Base-by-base conservation (phyloP, 2,797 vertebrate genomes). In the Arctocebus calabarensis region DNA sequence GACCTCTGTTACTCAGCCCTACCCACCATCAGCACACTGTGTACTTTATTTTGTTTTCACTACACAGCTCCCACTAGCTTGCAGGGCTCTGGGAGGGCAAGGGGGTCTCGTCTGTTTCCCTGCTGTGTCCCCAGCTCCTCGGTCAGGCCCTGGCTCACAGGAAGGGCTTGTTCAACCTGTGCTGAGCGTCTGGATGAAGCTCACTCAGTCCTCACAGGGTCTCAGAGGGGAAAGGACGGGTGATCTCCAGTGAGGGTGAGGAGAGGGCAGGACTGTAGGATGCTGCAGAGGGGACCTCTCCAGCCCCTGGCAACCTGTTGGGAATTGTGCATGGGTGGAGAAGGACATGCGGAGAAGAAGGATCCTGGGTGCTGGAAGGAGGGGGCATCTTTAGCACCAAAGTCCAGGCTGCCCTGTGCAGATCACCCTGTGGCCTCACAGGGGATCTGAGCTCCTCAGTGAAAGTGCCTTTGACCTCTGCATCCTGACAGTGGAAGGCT, bases 1-100 rank as follows among this genome's bases (percentile, higher is more conserved):
- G 45, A 75, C 32, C 43, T 32, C 27, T 19, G 4, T 1, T 1
- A 1, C 17, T 11, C 6, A 12, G 10, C 1, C 2, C 52, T 45
- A 34, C 25, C 3, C 23, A 16, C 8, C 52, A 34, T 70, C 29
- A 48, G 79, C n/a, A 64, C 8, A 40, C 1, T 4, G 1, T 3
- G 1, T 19, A 64, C 6, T 32, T 43, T 20, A 1, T n/a, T 23
- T 77, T 29, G 9, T 64, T 52, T 40, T 29, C 7, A 4, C 14
- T 73, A 1, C 7, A 2, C 19, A 40, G 73, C 37, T 17, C 16
- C 20, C 25, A 3, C 25, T 37, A 3, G 37, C 45, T 23, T 52
- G 27, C 4, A 34, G 68, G 27, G 2, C 1, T 20, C 14, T 7
- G 14, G n/a, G 34, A 37, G 29, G 37, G 3, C 27, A 55, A 16